phyloP scores from a whole-genome alignment of 2,113 vertebrate species.

The Chaetodon trifascialis region DNA sequence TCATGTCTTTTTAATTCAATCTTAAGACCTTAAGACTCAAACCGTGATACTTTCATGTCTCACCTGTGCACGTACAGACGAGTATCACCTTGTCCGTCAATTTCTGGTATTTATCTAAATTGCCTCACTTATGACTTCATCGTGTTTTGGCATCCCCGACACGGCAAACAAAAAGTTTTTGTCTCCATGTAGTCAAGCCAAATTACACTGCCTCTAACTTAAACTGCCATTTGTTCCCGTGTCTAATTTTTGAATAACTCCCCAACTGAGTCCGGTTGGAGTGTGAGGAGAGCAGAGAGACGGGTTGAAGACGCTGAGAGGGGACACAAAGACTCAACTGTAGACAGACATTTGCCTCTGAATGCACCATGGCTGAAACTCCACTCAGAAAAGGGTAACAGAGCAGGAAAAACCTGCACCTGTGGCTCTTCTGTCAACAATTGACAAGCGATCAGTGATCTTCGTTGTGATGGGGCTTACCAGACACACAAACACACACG shows the following conservation, averaged over 20 bases:
- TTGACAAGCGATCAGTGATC: constrained; percentile 66
- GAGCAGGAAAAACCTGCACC: constrained; percentile 68
- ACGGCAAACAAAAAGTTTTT: neutral
- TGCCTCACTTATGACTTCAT: constrained; percentile 5
- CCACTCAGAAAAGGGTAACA: constrained; percentile 28
- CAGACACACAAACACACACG: constrained; percentile 47
- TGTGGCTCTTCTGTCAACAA: constrained; percentile 74
- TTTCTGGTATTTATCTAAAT: constrained; percentile 3
- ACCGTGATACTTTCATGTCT: neutral
- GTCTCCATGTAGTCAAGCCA: neutral
- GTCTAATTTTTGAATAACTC: constrained; percentile 38
- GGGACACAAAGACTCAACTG: constrained; percentile 47
- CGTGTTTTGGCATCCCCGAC: neutral
- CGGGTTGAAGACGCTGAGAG: constrained; percentile 1
- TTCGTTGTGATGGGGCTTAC: constrained; percentile 50
- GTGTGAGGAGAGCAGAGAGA: neutral
- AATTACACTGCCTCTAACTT: neutral
- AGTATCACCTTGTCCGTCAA: neutral
- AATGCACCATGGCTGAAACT: constrained; percentile 31
- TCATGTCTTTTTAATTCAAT: neutral
- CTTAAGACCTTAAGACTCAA: neutral
- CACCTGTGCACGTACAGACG: neutral
- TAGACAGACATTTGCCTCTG: constrained; percentile 53
- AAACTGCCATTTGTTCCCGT: constrained; percentile 33
- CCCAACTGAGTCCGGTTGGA: constrained; percentile 4